These are phyloP conservation scores for Lateolabrax maculatus DNA, from an alignment of 2,797 vertebrate genomes.

Conservation along the genomic window DNA sequence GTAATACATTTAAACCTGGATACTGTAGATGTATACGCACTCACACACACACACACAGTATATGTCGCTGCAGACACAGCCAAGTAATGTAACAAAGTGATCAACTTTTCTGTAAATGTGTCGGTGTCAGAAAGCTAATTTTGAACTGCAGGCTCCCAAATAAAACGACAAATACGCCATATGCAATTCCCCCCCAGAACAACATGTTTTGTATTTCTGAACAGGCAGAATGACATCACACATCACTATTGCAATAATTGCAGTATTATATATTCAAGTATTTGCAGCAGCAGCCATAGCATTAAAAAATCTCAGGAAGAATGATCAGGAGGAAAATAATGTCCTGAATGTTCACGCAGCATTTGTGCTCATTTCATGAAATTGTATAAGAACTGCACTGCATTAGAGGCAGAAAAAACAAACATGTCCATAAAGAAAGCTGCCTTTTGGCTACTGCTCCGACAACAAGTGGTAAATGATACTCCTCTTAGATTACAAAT, in stretches of 20 bases:
- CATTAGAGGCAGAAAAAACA: constrained; percentile 17
- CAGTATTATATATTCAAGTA: too few species aligned
- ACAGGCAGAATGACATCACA: too few species aligned
- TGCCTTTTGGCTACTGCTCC: constrained; percentile 43
- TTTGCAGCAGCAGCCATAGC: not conserved
- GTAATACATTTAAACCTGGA: too few species aligned
- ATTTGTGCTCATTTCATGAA: not conserved
- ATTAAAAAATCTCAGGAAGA: not conserved
- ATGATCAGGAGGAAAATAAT: too few species aligned
- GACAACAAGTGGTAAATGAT: constrained; percentile 54
- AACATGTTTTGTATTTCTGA: too few species aligned
- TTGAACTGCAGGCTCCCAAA: not conserved
- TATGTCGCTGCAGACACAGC: not conserved
- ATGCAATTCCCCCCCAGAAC: not conserved
- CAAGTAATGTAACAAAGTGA: not conserved
- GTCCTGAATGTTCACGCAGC: not conserved
- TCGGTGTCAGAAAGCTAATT: not conserved
- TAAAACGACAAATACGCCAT: too few species aligned
- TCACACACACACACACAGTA: not conserved
- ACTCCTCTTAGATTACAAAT: constrained; percentile 57
- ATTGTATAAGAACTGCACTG: not conserved
- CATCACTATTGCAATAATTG: too few species aligned
- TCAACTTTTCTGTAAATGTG: not conserved
- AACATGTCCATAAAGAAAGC: constrained; percentile 19
- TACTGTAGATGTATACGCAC: too few species aligned